Conservation (phyloP, 2,888 invertebrate genomes). For the Netelia melanura region DNA sequence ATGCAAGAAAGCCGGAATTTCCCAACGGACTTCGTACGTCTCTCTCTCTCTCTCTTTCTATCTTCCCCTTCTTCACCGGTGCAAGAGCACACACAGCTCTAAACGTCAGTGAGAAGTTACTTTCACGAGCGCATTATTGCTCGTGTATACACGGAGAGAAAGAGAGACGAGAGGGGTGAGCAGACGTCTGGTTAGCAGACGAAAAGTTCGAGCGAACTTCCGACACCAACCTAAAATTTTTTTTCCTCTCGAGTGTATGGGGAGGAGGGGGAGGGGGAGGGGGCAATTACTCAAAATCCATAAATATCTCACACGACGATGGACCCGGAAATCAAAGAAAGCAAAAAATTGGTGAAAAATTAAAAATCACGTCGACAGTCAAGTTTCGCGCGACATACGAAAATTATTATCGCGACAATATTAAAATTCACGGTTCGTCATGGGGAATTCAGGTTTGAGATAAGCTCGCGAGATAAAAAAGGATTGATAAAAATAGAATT, state of each 20-base stretch:
- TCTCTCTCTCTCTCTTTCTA: constrained; percentile 55
- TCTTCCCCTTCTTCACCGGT: neutral
- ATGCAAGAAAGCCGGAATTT: constrained; percentile 78
- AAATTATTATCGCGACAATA: neutral
- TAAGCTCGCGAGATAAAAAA: no score
- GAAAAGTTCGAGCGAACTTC: constrained; percentile 3
- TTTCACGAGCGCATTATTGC: constrained; percentile 42
- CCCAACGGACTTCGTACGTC: constrained; percentile 77
- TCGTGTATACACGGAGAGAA: constrained; percentile 1
- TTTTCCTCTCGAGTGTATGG: constrained; percentile 15
- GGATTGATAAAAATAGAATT: no score
- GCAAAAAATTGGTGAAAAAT: neutral
- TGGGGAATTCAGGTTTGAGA: no score
- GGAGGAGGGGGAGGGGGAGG: neutral
- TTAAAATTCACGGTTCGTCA: no score
- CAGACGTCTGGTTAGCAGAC: constrained; percentile 36
- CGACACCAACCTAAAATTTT: constrained; percentile 25
- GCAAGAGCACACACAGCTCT: constrained; percentile 47
- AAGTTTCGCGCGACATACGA: neutral
- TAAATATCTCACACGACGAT: constrained; percentile 32
- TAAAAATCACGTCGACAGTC: constrained; percentile 11
- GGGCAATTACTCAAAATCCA: constrained; percentile 32
- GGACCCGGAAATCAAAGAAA: constrained; percentile 3
- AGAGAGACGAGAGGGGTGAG: neutral
- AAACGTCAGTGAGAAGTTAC: constrained; percentile 62